phyloP scores from a whole-genome alignment of 2,113 vertebrate species.

The Gasterosteus aculeatus region DNA sequence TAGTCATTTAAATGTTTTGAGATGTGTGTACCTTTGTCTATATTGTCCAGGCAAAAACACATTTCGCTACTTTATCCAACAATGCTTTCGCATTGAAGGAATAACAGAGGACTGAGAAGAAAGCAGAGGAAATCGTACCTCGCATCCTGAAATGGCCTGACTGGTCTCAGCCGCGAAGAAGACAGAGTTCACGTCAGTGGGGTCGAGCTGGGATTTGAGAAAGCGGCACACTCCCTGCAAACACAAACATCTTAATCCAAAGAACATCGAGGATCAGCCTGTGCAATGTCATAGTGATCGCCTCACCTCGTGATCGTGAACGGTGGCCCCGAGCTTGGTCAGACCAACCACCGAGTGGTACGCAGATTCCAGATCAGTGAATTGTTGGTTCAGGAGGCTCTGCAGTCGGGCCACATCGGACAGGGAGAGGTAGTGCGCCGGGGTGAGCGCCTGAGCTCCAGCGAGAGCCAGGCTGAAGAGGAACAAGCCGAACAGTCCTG shows the following conservation, averaged over 20 bases:
- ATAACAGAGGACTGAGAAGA: background rate
- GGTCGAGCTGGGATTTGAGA: slow-evolving; percentile 89
- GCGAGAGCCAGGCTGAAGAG: slow-evolving; percentile 77
- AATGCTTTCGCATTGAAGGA: background rate
- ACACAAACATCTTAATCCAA: background rate
- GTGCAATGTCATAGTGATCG: background rate
- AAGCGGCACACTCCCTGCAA: slow-evolving; percentile 89
- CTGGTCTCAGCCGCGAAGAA: slow-evolving; percentile 93
- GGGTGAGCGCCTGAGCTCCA: slow-evolving; percentile 82
- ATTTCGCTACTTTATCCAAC: background rate
- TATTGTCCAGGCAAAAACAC: background rate
- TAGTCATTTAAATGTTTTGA: background rate
- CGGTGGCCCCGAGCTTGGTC: slow-evolving; percentile 80
- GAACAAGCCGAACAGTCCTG: slow-evolving; percentile 81
- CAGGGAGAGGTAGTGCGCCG: slow-evolving; percentile 87
- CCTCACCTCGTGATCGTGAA: slow-evolving; percentile 88
- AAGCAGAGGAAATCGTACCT: slow-evolving; percentile 78
- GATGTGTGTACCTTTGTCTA: background rate
- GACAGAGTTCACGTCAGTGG: slow-evolving; percentile 89
- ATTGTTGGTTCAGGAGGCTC: slow-evolving; percentile 83
- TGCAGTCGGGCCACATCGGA: slow-evolving; percentile 89
- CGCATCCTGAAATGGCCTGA: slow-evolving; percentile 88
- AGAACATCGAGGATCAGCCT: background rate
- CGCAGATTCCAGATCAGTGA: slow-evolving; percentile 85
- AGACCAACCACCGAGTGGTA: slow-evolving; percentile 91